Evolutionary conservation across 1,140 invertebrate genomes (phyloP), one percentile per base, ranked within the genome.

Genomic region (Centruroides sculpturatus): DNA sequence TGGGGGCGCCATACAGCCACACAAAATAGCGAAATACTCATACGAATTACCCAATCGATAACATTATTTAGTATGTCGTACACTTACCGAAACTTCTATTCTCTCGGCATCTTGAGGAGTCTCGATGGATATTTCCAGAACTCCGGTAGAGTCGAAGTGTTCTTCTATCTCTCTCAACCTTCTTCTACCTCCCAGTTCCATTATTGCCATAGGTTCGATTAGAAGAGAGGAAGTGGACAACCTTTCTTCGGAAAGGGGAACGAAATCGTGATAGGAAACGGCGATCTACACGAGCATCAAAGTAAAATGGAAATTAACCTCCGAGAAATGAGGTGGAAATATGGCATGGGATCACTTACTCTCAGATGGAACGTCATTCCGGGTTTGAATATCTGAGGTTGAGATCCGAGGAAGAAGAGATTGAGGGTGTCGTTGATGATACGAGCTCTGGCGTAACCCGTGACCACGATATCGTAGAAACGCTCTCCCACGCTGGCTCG

Each of bases 341-440:
- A 23, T 2, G 23, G 23, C 23, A 23, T 1, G 23, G 23, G 2
- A 23, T 23, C 35, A 55, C 77, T 74, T 69, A 82, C 78, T 64
- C 78, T 71, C 34, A 71, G 67, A 35, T 73, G 72, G 61, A 80
- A 74, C 1, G 75, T 72, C 67, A 79, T 76, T 60, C 77, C 76
- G 4, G 81, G 81, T 68, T 78, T 81, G 66, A 82, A 84, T 41
- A 79, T 71, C 50, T 76, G 67, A 3, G 79, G 75, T 50, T 68
- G 69, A 46, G 73, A 69, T 35, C 79, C 79, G 3, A 83, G 69
- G 69, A 82, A 82, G 41, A 72, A 69, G 4, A 83, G 60, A 52
- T 71, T 69, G 6, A 80, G 61, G 9, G 69, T 68, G 10, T 74
- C 72, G 47, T 73, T 71, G 57, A 79, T 76, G 7, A 83, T 73